A percentile compares a stretch with the other conserved stretches of the same genome.
These are phyloP conservation scores for Heliconius ismenius DNA, from an alignment of 2,888 invertebrate genomes.

Conservation along the genomic window DNA sequence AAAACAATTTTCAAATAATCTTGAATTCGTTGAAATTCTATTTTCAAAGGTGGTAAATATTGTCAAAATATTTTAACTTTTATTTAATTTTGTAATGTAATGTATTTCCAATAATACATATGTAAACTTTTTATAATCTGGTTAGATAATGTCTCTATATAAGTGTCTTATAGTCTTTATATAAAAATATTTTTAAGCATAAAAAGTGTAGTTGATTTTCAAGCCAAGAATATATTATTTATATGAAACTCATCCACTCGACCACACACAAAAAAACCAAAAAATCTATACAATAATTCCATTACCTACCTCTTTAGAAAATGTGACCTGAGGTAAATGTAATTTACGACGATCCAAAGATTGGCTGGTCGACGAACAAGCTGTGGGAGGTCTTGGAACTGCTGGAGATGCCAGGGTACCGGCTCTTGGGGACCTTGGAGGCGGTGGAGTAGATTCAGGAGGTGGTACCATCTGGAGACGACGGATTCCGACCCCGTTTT, in stretches of 20 bases:
- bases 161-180: too few relatives aligned
- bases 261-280: constrained; percentile 27
- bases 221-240: not conserved
- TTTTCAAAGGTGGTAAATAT: too few relatives aligned
- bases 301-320: constrained; percentile 95
- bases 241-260: constrained; percentile 26
- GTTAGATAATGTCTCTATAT: too few relatives aligned
- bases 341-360: constrained; percentile 84
- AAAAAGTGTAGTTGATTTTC: not conserved
- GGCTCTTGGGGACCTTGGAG: constrained; percentile 69
- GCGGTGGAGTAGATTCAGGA: constrained; percentile 71
- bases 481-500: constrained; percentile 64
- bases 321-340: constrained; percentile 90
- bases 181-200: too few relatives aligned
- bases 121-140: too few relatives aligned
- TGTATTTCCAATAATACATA: too few relatives aligned
- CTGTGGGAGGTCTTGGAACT: constrained; percentile 84
- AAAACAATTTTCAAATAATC: too few relatives aligned
- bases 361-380: constrained; percentile 86
- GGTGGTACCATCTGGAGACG: constrained; percentile 49
- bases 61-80: not conserved
- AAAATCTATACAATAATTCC: constrained; percentile 88
- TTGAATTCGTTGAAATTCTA: too few relatives aligned
- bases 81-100: too few relatives aligned
- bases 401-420: constrained; percentile 67